phyloP scores from a whole-genome alignment of 1,140 invertebrate species.

The Zaprionus tsacasi region DNA sequence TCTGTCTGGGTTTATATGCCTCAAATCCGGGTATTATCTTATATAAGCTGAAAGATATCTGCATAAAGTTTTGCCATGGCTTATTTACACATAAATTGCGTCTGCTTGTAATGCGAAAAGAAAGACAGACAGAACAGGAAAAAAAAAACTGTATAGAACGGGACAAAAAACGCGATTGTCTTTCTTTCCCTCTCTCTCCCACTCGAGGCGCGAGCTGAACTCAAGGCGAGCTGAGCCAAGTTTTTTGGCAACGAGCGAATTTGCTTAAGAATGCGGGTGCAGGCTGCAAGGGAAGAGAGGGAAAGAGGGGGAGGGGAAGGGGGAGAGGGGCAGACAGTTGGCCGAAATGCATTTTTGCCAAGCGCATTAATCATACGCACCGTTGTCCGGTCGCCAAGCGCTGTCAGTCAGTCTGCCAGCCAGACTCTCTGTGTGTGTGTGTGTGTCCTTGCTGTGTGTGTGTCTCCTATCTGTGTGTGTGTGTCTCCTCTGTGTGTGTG shows the following conservation, averaged over 20 bases:
- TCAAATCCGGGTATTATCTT: neutral
- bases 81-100: conserved; percentile 11
- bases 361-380: conserved; percentile 54
- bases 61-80: conserved; percentile 1
- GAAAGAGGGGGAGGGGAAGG: neutral
- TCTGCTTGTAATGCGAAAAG: neutral
- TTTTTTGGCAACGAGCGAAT: neutral
- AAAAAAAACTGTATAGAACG: neutral
- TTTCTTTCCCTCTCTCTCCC: neutral
- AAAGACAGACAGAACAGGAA: neutral
- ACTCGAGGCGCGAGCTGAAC: neutral
- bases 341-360: conserved; percentile 30
- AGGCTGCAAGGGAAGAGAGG: neutral
- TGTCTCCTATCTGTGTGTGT: neutral
- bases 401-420: conserved; percentile 14
- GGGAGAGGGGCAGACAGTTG: conserved; percentile 8
- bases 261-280: conserved; percentile 3
- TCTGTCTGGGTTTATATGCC: neutral
- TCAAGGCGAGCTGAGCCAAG: neutral
- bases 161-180: neutral
- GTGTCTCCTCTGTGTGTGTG: neutral
- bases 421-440: neutral
- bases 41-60: conserved; percentile 1
- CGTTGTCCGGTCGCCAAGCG: conserved; percentile 40
- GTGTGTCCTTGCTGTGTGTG: neutral